A percentile compares a stretch with the other conserved stretches of the same genome.
phyloP scores from a whole-genome alignment of 1,140 invertebrate species.

The Tetraneura akinire region DNA sequence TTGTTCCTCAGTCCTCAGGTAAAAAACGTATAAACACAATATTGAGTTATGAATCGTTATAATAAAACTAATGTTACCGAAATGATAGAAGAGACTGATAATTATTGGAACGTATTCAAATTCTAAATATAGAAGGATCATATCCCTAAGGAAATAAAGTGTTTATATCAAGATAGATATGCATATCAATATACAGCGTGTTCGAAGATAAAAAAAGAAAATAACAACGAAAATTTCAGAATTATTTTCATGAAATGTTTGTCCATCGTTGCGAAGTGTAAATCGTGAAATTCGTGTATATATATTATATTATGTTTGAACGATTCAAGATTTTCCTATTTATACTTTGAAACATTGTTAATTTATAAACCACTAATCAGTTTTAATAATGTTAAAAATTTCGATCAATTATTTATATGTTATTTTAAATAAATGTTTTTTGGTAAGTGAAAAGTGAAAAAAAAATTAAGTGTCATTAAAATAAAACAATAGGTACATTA shows the following conservation, averaged over 20 bases:
- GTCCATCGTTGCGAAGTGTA: background rate
- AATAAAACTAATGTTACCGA: background rate
- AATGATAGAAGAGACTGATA: background rate
- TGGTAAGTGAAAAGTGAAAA: constrained; percentile 55
- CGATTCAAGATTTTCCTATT: background rate
- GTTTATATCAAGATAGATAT: background rate
- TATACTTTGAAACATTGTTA: no score
- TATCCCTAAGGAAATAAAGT: background rate
- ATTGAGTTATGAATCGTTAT: no score
- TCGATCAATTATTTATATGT: background rate
- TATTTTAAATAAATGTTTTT: background rate
- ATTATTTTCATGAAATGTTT: background rate
- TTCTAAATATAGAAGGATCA: constrained; percentile 12
- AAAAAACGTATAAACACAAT: no score
- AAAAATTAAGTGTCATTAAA: constrained; percentile 55
- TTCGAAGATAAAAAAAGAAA: background rate
- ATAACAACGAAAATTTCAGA: background rate
- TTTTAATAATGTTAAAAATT: background rate
- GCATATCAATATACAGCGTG: background rate
- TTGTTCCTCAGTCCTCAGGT: no score
- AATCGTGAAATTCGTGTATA: background rate
- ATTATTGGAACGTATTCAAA: background rate
- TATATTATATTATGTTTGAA: background rate
- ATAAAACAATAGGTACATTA: no score
- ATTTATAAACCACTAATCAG: no score